These are phyloP conservation scores for Lasius platythorax DNA, from an alignment of 2,888 invertebrate species.

Conservation along the genomic window DNA sequence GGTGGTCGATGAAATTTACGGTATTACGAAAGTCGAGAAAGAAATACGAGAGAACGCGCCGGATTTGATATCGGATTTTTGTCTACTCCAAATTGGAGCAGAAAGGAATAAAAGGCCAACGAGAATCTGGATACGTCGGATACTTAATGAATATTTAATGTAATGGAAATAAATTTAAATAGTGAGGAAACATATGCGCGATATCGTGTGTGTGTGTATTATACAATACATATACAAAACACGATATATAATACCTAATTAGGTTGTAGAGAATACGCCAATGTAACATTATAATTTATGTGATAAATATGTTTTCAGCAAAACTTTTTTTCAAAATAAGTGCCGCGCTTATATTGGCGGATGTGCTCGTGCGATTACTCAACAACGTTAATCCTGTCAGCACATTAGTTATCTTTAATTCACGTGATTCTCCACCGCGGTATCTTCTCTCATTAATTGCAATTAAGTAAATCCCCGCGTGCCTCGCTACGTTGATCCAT, in stretches of 20 bases:
- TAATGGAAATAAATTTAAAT: slow-evolving; percentile 13
- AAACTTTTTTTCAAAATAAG: slow-evolving; percentile 33
- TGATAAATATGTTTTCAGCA: slow-evolving; percentile 36
- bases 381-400: slow-evolving; percentile 84
- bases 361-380: slow-evolving; percentile 80
- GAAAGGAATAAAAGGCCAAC: slow-evolving; percentile 1
- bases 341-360: slow-evolving; percentile 6
- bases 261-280: slow-evolving; percentile 4
- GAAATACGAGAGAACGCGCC: slow-evolving; percentile 1
- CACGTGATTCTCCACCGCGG: slow-evolving; percentile 79
- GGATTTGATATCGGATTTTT: background rate
- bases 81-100: slow-evolving; percentile 24
- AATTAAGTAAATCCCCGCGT: slow-evolving; percentile 84
- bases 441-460: slow-evolving; percentile 86
- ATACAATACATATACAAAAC: background rate
- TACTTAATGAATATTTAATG: slow-evolving; percentile 18
- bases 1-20: slow-evolving; percentile 53
- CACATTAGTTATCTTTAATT: slow-evolving; percentile 84
- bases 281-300: slow-evolving; percentile 16
- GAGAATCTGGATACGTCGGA: background rate
- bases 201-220: background rate
- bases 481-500: slow-evolving; percentile 73
- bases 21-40: slow-evolving; percentile 26
- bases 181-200: background rate
- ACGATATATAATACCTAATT: slow-evolving; percentile 5